Percentiles rank a stretch among this genome's conserved stretches.
phyloP scores from a whole-genome alignment of 1,140 invertebrate species.

The Neoseiulus cucumeris region DNA sequence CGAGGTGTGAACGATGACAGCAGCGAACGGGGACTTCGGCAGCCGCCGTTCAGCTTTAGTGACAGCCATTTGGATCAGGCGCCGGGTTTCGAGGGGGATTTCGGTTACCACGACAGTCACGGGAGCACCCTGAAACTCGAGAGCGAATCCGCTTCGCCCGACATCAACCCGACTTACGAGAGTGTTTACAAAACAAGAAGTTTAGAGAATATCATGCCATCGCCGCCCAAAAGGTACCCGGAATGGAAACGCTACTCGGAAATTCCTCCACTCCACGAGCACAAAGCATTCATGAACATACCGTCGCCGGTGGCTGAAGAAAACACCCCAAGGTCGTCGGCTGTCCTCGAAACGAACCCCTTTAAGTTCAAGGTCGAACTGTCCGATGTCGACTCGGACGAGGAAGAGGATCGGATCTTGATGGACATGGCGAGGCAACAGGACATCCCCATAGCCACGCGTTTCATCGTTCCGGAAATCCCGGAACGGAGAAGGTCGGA shows the following conservation, averaged over 20 bases:
- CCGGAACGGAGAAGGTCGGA: background rate
- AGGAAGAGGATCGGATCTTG: background rate
- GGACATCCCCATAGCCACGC: background rate
- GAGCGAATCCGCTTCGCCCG: background rate
- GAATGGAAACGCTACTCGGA: background rate
- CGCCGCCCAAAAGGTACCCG: background rate
- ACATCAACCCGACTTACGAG: background rate
- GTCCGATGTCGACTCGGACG: background rate
- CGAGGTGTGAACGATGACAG: background rate
- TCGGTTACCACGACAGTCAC: background rate
- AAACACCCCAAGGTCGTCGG: background rate
- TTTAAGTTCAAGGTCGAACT: background rate
- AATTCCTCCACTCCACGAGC: background rate
- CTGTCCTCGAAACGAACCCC: background rate
- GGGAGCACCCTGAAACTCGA: background rate
- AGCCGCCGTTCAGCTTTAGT: background rate
- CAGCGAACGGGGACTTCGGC: background rate
- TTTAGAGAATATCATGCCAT: background rate
- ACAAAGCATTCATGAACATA: background rate
- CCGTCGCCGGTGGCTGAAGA: background rate
- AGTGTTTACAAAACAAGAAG: constrained; percentile 2
- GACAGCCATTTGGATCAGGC: constrained; percentile 4
- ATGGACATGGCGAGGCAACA: background rate
- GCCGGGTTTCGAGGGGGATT: too few species aligned
- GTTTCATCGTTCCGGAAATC: background rate